Base-by-base conservation (phyloP, 2,113 vertebrate species). In the Chloropsis hardwickii region DNA sequence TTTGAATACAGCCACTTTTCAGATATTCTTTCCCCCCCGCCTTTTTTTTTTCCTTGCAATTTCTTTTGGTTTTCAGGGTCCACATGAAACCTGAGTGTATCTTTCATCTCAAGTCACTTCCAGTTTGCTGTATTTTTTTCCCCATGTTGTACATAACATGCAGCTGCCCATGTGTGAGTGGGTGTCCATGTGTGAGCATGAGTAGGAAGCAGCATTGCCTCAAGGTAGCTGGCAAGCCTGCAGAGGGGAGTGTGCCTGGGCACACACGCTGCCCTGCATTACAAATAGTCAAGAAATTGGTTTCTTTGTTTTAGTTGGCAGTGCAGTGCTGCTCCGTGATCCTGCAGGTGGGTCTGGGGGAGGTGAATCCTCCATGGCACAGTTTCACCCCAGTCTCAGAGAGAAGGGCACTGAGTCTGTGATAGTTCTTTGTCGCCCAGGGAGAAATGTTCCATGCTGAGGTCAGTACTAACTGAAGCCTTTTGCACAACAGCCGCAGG, bases 101-200 rank as follows among this genome's bases (percentile, higher is more conserved):
- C 33, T 81, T 66, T 24, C 39, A 54, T 33, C 25, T 74, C 35
- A 50, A 35, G 48, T 39, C 60, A 19, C 20, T 91, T 39, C 7
- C 21, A 20, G 9, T 47, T 73, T 74, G 58, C 60, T 57, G 20
- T 35, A 4, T 8, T 58, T 79, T 77, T 60, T 45, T 3, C 1
- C 4, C 22, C 4, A 0, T 25, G 23, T 58, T 22, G 23, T 67
- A 44, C 11, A 2, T 39, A 14, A 31, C 0, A 2, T 6, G 8
- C 50, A 77, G 45, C 76, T 81, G 66, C 6, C 1, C 22, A 0
- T 8, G 31, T 66, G 66, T 29, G 61, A 74, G 61, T 40, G 33
- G 40, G 21, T 76, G 80, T 27, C 12, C 64, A 5, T 47, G 27
- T 70, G 77, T 58, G 78, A 57, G 44, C 25, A 11, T 21, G 83